A percentile compares a stretch with the other conserved stretches of the same genome.
Evolutionary conservation across 2,113 vertebrate genomes (phyloP).

Genomic region (Macquaria ambigua): DNA sequence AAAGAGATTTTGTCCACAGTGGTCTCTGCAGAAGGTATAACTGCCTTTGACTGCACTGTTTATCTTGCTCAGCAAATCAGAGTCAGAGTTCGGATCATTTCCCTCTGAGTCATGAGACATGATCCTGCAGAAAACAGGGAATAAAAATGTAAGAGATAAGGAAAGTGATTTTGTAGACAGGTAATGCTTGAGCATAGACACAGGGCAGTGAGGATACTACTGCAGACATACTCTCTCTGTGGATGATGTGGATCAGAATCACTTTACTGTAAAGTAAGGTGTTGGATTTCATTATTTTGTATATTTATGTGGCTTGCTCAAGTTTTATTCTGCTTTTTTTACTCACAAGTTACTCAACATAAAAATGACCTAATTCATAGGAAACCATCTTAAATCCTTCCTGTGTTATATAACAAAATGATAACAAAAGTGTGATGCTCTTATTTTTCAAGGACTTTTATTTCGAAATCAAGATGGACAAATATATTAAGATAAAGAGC

Average conservation of each 20-base stretch:
- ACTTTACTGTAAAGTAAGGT: background rate
- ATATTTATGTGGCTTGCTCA: background rate
- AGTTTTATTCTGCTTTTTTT: background rate
- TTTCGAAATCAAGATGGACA: constrained; percentile 80
- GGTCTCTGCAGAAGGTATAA: background rate
- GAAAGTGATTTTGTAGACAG: background rate
- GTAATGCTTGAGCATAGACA: no score
- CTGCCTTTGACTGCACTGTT: background rate
- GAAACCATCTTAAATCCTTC: background rate
- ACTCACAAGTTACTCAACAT: background rate
- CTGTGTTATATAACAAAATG: background rate
- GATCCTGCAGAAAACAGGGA: background rate
- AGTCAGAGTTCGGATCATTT: background rate
- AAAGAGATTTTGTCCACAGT: background rate
- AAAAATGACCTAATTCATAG: background rate
- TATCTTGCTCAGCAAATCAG: background rate
- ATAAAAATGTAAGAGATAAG: background rate
- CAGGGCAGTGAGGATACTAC: background rate
- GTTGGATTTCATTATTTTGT: background rate
- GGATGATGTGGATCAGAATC: background rate
- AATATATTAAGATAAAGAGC: constrained; percentile 87
- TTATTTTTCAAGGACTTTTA: constrained; percentile 76
- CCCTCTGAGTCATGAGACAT: background rate
- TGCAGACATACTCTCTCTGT: background rate
- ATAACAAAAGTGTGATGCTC: background rate